Percentiles rank a stretch among this genome's conserved stretches.
These are phyloP conservation scores for Gavialis gangeticus DNA, from an alignment of 2,113 vertebrate genomes.

Conservation along the genomic window DNA sequence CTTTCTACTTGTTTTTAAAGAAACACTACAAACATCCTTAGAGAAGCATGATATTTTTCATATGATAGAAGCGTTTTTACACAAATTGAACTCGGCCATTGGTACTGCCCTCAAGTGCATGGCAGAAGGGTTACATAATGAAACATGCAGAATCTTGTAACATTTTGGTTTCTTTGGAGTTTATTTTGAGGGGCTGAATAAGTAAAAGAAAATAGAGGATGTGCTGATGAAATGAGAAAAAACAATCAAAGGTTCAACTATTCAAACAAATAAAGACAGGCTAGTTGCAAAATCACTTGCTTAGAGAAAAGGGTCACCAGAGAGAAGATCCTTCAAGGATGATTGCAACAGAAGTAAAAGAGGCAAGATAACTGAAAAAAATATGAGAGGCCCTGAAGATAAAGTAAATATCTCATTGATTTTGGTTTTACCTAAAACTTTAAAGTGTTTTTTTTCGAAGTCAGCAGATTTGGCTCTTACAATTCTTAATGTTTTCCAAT, in stretches of 20 bases:
- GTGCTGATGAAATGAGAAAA: constrained; percentile 69
- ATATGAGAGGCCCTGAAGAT: not conserved
- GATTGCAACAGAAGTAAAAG: not conserved
- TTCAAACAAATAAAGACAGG: constrained; percentile 64
- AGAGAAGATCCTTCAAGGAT: not conserved
- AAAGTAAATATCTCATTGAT: not conserved
- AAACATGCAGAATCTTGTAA: not conserved
- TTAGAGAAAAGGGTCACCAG: not conserved
- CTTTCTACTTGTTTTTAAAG: not conserved
- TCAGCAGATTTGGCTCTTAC: not conserved
- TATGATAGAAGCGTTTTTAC: too few species aligned
- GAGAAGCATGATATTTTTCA: not conserved
- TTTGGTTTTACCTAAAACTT: not conserved
- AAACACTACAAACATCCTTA: not conserved
- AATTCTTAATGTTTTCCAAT: not conserved
- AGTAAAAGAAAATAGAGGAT: constrained; percentile 62
- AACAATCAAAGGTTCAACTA: constrained; percentile 62
- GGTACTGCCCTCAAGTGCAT: too few species aligned
- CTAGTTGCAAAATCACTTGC: constrained; percentile 62
- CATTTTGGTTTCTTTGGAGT: not conserved
- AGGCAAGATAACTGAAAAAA: not conserved
- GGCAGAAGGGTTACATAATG: too few species aligned
- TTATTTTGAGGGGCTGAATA: not conserved
- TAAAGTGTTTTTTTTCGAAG: not conserved
- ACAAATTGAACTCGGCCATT: too few species aligned